Conservation (phyloP, 2,797 vertebrate genomes). For the Ctenopoma multispine region DNA sequence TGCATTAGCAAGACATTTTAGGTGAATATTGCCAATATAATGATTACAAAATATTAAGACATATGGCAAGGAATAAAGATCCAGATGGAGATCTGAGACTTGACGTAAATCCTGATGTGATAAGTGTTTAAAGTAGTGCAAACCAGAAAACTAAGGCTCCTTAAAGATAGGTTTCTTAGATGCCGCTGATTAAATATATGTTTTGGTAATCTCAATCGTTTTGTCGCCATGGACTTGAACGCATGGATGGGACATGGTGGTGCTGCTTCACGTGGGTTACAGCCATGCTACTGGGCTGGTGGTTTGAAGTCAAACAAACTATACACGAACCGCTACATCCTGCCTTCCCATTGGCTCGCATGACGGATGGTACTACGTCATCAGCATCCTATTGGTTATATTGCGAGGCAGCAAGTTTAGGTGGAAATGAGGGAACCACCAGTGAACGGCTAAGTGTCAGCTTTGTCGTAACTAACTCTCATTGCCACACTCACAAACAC, state of each 20-base stretch:
- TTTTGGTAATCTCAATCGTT: no score
- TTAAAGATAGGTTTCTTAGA: no score
- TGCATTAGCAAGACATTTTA: no score
- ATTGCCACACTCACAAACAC: constrained; percentile 47
- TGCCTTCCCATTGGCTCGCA: constrained; percentile 51
- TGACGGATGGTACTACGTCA: not conserved
- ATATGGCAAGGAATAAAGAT: no score
- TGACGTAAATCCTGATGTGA: no score
- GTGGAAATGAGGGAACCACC: constrained; percentile 21
- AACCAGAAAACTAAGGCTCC: no score
- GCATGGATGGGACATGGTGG: not conserved
- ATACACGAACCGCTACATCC: not conserved
- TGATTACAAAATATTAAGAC: no score
- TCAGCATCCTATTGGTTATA: constrained; percentile 26
- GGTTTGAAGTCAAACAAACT: constrained; percentile 67
- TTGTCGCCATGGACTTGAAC: not conserved
- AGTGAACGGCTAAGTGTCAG: constrained; percentile 56
- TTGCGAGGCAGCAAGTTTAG: constrained; percentile 36
- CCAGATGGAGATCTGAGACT: no score
- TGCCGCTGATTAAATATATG: no score
- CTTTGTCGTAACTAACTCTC: constrained; percentile 30
- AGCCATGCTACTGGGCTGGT: not conserved
- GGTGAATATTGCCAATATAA: no score
- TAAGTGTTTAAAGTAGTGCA: no score
- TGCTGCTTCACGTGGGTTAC: constrained; percentile 25